Evolutionary conservation across 2,888 invertebrate genomes (phyloP).

Genomic region (Nebria salina): DNA sequence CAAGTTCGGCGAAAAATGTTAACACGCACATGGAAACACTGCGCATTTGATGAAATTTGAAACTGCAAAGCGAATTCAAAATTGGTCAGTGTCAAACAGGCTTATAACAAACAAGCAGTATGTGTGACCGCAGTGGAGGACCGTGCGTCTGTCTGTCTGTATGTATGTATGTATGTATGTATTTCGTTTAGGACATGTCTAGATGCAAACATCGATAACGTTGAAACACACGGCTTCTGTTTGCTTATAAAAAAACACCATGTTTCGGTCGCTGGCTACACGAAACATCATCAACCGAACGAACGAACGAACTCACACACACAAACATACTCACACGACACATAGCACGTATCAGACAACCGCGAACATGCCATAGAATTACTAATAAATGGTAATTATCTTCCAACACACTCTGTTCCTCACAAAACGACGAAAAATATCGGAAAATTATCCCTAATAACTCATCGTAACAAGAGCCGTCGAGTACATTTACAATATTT

Average conservation of each 20-base stretch:
- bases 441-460: slow-evolving; percentile 16
- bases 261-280: slow-evolving; percentile 36
- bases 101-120: neutral
- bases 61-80: neutral
- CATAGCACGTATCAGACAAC: slow-evolving; percentile 33
- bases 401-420: slow-evolving; percentile 18
- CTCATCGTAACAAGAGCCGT: slow-evolving; percentile 18
- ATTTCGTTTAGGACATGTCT: slow-evolving; percentile 43
- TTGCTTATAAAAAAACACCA: slow-evolving; percentile 44
- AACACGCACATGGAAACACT: neutral
- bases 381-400: slow-evolving; percentile 46
- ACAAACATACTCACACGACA: neutral
- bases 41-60: neutral
- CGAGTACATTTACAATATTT: neutral
- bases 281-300: slow-evolving; percentile 17
- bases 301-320: neutral
- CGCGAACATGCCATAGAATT: slow-evolving; percentile 44
- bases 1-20: neutral
- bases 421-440: slow-evolving; percentile 10
- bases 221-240: slow-evolving; percentile 39
- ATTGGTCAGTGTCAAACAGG: neutral
- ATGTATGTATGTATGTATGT: slow-evolving; percentile 23
- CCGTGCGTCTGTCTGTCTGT: neutral
- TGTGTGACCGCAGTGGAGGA: slow-evolving; percentile 16
- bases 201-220: slow-evolving; percentile 45